Base-by-base conservation (phyloP, 2,113 vertebrate species). In the Okapia johnstoni region DNA sequence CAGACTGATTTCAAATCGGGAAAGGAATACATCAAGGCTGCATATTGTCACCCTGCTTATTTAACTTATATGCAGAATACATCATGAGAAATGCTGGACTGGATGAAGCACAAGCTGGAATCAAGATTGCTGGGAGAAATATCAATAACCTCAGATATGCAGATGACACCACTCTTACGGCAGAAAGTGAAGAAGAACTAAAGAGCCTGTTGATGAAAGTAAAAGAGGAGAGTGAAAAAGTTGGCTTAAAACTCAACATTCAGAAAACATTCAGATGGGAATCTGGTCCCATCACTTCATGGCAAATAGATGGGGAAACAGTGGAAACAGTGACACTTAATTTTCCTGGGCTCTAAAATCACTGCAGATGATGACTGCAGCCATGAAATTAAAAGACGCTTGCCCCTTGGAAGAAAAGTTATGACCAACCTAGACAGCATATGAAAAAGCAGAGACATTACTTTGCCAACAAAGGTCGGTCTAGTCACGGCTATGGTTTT, bases 311-410 rank as follows among this genome's bases (percentile, higher is more conserved):
- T 36, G 63, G 63, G 17, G 33, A 36, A 66, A 36, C 61, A n/a
- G 16, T 66, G 61, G 33, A n/a, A n/a, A 66, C 16, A 66, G 33
- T 66, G 33, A 11, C 2, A 66, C n/a, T 70, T 70, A 11, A 70
- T 70, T 11, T 66, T 36, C 0, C 0, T 0, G 17, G 63, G 17
- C 63, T 70, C 63, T 33, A 70, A 11, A 70, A 70, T 70, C 63
- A 70, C n/a, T 70, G 17, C 63, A 36, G n/a, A 70, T 70, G 63
- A 8, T 70, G 33, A 36, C 4, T 36, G 9, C 8, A 70, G n/a
- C 63, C 33, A 2, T 70, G 63, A 70, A 70, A 70, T 36, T 70
- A 70, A 70, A 70, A 70, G 33, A 70, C 2, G 1, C 17, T 70
- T 70, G 4, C 17, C 4, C 63, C 63, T 21, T 21, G 63, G 33